Conservation (phyloP, 2,797 vertebrate genomes). For the Petrocephalus schoutedeni region DNA sequence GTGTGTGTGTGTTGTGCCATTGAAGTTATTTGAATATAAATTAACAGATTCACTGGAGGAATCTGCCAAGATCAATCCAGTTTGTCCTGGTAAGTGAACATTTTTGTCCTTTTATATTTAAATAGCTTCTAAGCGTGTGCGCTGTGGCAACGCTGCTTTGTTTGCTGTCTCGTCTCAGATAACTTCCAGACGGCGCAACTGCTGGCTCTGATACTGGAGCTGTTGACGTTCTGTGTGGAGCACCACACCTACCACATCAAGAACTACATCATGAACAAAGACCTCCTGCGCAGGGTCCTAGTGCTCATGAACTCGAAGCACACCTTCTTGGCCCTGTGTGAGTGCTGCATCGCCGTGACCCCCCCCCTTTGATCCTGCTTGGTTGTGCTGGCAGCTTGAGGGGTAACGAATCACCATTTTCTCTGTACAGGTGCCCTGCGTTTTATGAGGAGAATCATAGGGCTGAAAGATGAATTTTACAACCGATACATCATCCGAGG, state of each 20-base stretch:
- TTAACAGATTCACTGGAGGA: slow-evolving; percentile 75
- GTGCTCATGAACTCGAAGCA: slow-evolving; percentile 99
- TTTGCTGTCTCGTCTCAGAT: slow-evolving; percentile 60
- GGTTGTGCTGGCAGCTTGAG: background rate
- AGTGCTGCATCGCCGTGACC: slow-evolving; percentile 51
- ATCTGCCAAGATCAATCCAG: slow-evolving; percentile 75
- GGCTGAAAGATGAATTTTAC: slow-evolving; percentile 96
- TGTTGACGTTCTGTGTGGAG: slow-evolving; percentile 97
- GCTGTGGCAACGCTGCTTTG: background rate
- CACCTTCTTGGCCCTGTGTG: slow-evolving; percentile 95
- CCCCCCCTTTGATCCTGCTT: background rate
- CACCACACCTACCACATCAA: slow-evolving; percentile 99
- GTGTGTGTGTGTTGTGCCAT: background rate
- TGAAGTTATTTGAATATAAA: background rate
- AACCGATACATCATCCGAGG: slow-evolving; percentile 98
- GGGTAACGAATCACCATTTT: background rate
- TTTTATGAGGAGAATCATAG: slow-evolving; percentile 97
- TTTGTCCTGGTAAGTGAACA: slow-evolving; percentile 81
- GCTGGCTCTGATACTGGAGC: slow-evolving; percentile 92
- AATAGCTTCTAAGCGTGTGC: background rate
- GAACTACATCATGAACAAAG: slow-evolving; percentile 99
- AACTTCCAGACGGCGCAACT: slow-evolving; percentile 98
- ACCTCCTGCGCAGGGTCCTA: slow-evolving; percentile 89
- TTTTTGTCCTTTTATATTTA: background rate
- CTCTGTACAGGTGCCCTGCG: slow-evolving; percentile 80